Evolutionary conservation across 2,113 vertebrate genomes (phyloP), one percentile per base, ranked within the genome.

Genomic region (Aepyceros melampus): DNA sequence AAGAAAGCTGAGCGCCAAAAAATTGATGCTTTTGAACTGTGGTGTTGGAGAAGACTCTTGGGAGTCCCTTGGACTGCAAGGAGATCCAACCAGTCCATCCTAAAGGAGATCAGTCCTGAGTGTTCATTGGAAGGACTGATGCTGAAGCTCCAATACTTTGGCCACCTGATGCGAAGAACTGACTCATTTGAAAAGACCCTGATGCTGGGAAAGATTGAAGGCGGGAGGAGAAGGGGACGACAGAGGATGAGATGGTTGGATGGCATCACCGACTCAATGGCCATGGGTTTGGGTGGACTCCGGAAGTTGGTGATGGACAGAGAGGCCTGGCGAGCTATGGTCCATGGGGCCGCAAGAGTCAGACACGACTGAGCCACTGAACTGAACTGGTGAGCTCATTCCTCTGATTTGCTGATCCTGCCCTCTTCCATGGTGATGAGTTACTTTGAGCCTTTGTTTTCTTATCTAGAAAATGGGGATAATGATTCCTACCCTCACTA

Each of bases 401-500:
- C 23, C 43, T 96, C 19, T 60, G 67, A 74, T 74, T 74, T 82
- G 55, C 9, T n/a, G 94, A 10, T 4, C 11, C 76, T 53, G 53
- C 25, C 49, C 2, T 87, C 29, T 89, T 86, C 47, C 43, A 8
- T 92, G 58, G 47, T 49, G 45, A 5, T 64, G 40, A 88, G 21
- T 91, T 36, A 79, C 47, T 94, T 53, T 76, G 60, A 89, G 15
- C 84, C 25, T 87, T 90, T 78, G 16, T 84, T 86, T 91, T 95
- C 71, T 96, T 84, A 76, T 90, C 49, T 94, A 82, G 36, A 92
- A 94, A 87, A 53, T 86, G 43, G 16, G 21, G 67, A 40, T 94
- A 89, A 78, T 81, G 51, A 82, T 88, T 79, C 36, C 47, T 45
- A 15, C 14, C 58, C 36, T 49, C 40, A 67, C 45, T 78, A 62